A percentile compares a stretch with the other conserved stretches of the same genome.
Evolutionary conservation across 2,113 vertebrate species (phyloP).

Genomic region (Phalacrocorax carbo): DNA sequence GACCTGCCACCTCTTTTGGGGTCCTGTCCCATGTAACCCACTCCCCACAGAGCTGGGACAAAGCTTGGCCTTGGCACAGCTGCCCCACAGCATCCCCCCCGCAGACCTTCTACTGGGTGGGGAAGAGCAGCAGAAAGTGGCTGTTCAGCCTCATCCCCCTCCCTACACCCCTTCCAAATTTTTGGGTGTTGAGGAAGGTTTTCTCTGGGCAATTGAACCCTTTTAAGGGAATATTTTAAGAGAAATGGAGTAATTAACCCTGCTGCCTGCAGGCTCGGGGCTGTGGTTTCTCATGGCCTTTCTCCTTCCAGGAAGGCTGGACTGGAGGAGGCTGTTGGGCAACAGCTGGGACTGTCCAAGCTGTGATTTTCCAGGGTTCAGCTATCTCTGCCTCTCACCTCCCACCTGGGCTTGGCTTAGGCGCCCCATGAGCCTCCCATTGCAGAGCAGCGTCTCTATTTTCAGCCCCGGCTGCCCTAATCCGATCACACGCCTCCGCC

Average conservation of each 20-base stretch:
- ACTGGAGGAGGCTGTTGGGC: neutral
- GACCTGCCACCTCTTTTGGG: neutral
- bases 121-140: neutral
- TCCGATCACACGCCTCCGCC: neutral
- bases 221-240: neutral
- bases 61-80: neutral
- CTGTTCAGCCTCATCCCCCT: neutral
- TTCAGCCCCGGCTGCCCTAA: neutral
- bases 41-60: fast-evolving
- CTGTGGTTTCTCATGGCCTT: neutral
- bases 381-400: neutral
- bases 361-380: neutral
- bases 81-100: fast-evolving
- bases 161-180: neutral
- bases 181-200: neutral
- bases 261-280: fast-evolving
- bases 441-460: neutral
- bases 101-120: neutral
- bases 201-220: neutral
- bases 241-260: neutral
- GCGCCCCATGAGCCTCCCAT: neutral
- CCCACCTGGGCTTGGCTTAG: neutral
- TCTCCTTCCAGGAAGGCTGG: neutral
- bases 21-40: neutral
- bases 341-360: neutral